phyloP scores from a whole-genome alignment of 2,113 vertebrate genomes.

The Tringa solitaria region DNA sequence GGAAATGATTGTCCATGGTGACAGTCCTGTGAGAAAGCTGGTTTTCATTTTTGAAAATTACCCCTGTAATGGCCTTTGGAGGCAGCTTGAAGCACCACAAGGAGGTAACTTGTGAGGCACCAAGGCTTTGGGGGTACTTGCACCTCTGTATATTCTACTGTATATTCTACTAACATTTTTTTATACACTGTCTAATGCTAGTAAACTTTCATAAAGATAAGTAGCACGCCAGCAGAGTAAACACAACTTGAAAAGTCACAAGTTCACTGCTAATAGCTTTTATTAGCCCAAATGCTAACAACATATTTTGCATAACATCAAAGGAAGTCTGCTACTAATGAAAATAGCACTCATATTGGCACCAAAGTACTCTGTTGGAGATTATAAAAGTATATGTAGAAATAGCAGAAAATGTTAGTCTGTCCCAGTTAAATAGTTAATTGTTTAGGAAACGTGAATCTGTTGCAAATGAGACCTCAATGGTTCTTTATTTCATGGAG shows the following conservation, averaged over 20 bases:
- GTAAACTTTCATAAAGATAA: not conserved
- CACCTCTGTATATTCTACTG: not conserved
- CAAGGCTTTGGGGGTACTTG: not conserved
- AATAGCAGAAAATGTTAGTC: conserved; percentile 26
- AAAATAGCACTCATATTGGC: not conserved
- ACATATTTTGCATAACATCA: conserved; percentile 5
- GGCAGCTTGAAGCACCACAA: not conserved
- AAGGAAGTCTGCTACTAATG: not conserved
- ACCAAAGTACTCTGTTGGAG: not conserved
- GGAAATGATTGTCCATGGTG: not conserved
- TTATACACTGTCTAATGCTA: not conserved
- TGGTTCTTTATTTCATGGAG: not conserved
- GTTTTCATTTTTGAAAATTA: not conserved
- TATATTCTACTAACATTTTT: not conserved
- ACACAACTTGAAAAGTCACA: not conserved
- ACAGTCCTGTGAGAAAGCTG: not conserved
- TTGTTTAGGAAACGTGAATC: not conserved
- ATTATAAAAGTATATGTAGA: not conserved
- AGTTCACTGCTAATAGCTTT: conserved; percentile 15
- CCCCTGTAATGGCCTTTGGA: not conserved
- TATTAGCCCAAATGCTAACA: conserved; percentile 4
- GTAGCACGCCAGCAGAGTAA: not conserved
- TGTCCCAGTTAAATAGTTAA: not conserved
- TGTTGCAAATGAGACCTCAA: not conserved
- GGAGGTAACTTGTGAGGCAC: not conserved